Evolutionary conservation across 2,797 vertebrate species (phyloP).

Genomic region (Cetoscarus ocellatus): DNA sequence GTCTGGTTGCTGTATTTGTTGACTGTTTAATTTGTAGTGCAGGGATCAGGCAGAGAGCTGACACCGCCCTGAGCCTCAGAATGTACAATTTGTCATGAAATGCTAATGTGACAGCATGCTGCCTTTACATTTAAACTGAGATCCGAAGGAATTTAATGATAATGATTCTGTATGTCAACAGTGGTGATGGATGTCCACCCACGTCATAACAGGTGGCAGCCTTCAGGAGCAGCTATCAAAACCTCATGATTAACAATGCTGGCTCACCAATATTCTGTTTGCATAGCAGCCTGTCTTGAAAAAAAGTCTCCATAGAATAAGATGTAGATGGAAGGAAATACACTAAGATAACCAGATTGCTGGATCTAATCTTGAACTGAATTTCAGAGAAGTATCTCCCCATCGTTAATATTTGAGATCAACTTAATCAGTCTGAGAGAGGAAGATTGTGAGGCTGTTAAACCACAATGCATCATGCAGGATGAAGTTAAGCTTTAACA

Average conservation of each 20-base stretch:
- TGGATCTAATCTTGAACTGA: background rate
- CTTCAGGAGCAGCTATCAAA: conserved; percentile 37
- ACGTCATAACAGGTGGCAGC: conserved; percentile 55
- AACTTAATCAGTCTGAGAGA: too few relatives aligned
- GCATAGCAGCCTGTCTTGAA: background rate
- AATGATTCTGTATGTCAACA: conserved; percentile 43
- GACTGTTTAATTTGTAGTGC: conserved; percentile 13
- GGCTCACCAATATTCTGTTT: conserved; percentile 32
- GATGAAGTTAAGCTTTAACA: too few relatives aligned
- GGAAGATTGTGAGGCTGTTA: too few relatives aligned
- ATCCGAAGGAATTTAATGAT: conserved; percentile 37
- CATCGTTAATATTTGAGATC: too few relatives aligned
- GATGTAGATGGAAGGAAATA: background rate
- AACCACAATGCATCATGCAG: too few relatives aligned
- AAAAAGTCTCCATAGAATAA: background rate
- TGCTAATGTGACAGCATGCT: conserved; percentile 33
- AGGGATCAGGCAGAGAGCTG: conserved; percentile 18
- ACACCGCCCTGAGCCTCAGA: conserved; percentile 15
- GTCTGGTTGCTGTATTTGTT: conserved; percentile 5
- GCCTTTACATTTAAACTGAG: conserved; percentile 13
- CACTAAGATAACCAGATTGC: background rate
- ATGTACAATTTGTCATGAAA: conserved; percentile 22
- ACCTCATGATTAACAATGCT: conserved; percentile 34
- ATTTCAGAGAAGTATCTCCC: background rate
- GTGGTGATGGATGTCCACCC: conserved; percentile 47